Conservation (phyloP, 1,140 invertebrate species). For the Thrips palmi region DNA sequence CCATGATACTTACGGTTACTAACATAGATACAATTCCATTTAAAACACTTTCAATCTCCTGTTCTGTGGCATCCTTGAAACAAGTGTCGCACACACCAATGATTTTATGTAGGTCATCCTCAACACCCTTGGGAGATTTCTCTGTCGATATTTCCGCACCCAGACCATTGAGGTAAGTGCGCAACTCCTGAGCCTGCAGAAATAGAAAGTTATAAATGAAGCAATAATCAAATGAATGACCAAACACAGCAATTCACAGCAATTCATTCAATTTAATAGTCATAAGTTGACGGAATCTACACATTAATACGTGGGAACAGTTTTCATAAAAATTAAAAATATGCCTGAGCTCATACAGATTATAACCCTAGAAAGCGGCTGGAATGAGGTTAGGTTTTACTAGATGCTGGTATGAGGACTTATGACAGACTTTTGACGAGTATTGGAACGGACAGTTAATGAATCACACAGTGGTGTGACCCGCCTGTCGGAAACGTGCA, state of each 20-base stretch:
- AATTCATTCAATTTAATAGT: not conserved
- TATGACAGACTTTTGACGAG: no score
- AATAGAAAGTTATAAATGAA: constrained; percentile 15
- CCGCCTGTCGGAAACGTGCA: no score
- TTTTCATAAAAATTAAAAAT: no score
- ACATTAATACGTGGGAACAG: no score
- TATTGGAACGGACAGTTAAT: no score
- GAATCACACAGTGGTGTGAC: no score
- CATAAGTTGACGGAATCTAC: not conserved
- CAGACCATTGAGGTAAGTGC: constrained; percentile 73
- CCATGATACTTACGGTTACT: constrained; percentile 46
- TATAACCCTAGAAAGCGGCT: no score
- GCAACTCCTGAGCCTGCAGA: constrained; percentile 65
- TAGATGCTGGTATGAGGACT: no score
- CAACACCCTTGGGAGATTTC: constrained; percentile 71
- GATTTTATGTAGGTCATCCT: constrained; percentile 87
- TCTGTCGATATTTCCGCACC: constrained; percentile 85
- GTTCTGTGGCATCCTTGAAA: constrained; percentile 67
- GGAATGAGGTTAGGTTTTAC: no score
- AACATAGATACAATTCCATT: constrained; percentile 88
- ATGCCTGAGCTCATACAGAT: no score
- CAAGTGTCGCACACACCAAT: constrained; percentile 84
- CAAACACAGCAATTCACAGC: constrained; percentile 5
- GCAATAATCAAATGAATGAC: constrained; percentile 4
- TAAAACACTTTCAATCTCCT: constrained; percentile 61